Base-by-base conservation (phyloP, 2,113 vertebrate genomes). In the Gallinago undulata region DNA sequence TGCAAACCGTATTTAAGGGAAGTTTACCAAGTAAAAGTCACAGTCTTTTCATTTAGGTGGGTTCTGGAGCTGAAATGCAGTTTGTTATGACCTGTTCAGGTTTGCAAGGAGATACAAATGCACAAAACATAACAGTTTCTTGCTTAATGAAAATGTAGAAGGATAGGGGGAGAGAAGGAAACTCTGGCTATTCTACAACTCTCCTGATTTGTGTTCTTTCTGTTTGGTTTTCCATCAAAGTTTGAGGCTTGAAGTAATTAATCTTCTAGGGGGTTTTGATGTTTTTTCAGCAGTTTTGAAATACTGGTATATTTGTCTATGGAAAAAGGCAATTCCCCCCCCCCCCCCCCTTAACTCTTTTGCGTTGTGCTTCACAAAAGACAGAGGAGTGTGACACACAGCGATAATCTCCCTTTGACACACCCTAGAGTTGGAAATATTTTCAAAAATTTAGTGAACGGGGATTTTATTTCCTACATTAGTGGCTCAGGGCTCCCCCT, bases 231-330 rank as follows among this genome's bases (percentile, higher is more conserved):
- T 94, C 24, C 35, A 55, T 55, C 17, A 23, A 79, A 53, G 10
- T 22, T 84, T 57, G 24, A 85, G 10, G 8, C 10, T 70, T 92
- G 47, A 85, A 68, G 43, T 89, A 33, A 56, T 78, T 84, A 73
- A 8, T 66, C 55, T 63, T 69, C 19, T 60, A 27, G 1, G 1
- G 0, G 6, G 11, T 64, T 62, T 57, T 28, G 1, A 3, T 23
- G 2, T 10, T 55, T 83, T 75, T 76, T 53, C 30, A 25, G 6
- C 31, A 30, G 16, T 79, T 81, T 68, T 84, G n/a, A 74, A 73
- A 62, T 90, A 60, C 4, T 43, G 16, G 2, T 50, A 3, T 81
- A 30, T 81, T 80, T 80, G 19, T 47, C 31, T 30, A 4, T 16
- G 39, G 64, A 73, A 83, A 84, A 91, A 55, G 12, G 13, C 2